Conservation (phyloP, 1,140 invertebrate species). For the Aricia agestis region DNA sequence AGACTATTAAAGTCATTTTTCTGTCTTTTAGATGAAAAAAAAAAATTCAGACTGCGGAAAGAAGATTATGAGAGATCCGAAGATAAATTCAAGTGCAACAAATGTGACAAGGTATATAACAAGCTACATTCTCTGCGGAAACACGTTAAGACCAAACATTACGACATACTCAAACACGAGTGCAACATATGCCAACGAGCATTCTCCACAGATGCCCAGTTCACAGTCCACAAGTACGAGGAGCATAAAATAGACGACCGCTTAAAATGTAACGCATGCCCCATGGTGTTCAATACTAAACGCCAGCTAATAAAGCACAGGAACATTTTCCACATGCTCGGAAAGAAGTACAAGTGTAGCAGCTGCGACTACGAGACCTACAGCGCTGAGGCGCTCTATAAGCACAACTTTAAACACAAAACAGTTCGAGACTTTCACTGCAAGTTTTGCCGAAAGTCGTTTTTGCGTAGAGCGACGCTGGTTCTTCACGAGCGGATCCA, state of each 20-base stretch:
- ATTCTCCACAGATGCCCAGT: slow-evolving; percentile 51
- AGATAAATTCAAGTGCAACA: slow-evolving; percentile 37
- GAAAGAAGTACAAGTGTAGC: slow-evolving; percentile 50
- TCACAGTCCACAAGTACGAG: slow-evolving; percentile 51
- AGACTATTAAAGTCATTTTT: slow-evolving; percentile 34
- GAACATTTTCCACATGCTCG: slow-evolving; percentile 59
- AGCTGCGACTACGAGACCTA: slow-evolving; percentile 61
- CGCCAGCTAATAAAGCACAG: slow-evolving; percentile 51
- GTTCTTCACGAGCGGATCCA: slow-evolving; percentile 87
- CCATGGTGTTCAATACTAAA: slow-evolving; percentile 49
- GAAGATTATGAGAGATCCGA: slow-evolving; percentile 46
- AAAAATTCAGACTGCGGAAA: slow-evolving; percentile 41
- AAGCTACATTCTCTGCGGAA: slow-evolving; percentile 40
- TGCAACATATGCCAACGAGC: slow-evolving; percentile 45
- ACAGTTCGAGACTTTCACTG: slow-evolving; percentile 60
- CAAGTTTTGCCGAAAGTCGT: slow-evolving; percentile 56
- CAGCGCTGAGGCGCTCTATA: slow-evolving; percentile 55
- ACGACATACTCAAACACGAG: slow-evolving; percentile 41
- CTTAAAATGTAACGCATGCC: slow-evolving; percentile 59
- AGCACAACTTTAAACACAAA: slow-evolving; percentile 62
- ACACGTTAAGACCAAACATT: slow-evolving; percentile 55
- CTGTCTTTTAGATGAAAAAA: slow-evolving; percentile 37
- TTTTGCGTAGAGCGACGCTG: slow-evolving; percentile 60
- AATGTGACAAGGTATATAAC: slow-evolving; percentile 49
- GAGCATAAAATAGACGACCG: slow-evolving; percentile 54